Evolutionary conservation across 2,113 vertebrate species (phyloP), one percentile per base, ranked within the genome.

Genomic region (Fulmarus glacialis): DNA sequence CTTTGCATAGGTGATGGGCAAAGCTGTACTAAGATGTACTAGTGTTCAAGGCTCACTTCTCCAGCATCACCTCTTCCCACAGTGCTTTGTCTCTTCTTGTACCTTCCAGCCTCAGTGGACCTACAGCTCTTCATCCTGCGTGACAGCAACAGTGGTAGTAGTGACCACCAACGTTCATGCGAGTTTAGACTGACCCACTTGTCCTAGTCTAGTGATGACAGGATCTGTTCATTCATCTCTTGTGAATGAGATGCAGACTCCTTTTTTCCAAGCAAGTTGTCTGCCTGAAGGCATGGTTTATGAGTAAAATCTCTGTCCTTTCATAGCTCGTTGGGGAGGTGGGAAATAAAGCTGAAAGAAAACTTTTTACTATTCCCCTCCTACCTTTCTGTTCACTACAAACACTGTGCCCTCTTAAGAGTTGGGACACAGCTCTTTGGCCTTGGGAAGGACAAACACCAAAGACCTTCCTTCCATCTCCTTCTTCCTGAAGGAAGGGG

Each of bases 401-500:
- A 62, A 59, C 43, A 24, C 32, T 20, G 10, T 70, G 14, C 9
- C 11, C 32, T 48, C 11, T 47, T 22, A 70, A 27, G 36, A 24
- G 26, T 43, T 63, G 62, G 5, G 18, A 17, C 7, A 62, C 27
- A 86, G 8, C 9, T 48, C 26, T 89, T 71, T 45, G 20, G 12
- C 4, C 14, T 66, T 32, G 11, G 17, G 20, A 90, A 88, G 18
- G 3, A 4, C 27, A 85, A 17, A n/a, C 17, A 53, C 21, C 23
- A 67, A 89, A 91, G 14, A 12, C 7, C 0, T 0, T 12, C 8
- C 67, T 62, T 82, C 29, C 14, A 48, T 12, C 12, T 66, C 30
- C 26, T 59, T 70, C 27, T 21, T 53, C 27, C 29, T 0, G 0
- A 67, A 59, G n/a, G 14, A 82, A 71, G 3, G 1, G 2, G 1